Percentiles rank a stretch among this genome's conserved stretches.
phyloP scores from a whole-genome alignment of 30 jellyfish, hydroid and myxozoan species.

The Clytia hemisphaerica region DNA sequence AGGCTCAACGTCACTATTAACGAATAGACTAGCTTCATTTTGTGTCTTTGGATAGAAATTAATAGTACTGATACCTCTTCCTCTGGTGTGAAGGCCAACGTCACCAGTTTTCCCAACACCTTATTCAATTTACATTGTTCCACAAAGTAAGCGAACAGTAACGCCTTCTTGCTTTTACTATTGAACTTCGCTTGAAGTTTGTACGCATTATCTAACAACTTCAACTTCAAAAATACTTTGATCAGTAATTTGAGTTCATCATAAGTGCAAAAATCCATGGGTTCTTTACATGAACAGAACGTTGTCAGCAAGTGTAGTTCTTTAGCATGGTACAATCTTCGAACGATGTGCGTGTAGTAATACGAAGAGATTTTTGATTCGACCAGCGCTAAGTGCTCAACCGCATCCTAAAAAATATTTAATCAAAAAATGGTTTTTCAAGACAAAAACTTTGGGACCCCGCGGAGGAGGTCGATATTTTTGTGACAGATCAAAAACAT shows the following conservation, averaged over 20 bases:
- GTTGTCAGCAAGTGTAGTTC: slow-evolving; percentile 7
- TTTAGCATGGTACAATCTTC: not conserved
- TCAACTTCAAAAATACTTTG: slow-evolving; percentile 1
- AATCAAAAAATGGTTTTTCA: too few relatives aligned
- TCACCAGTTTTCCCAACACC: slow-evolving; percentile 11
- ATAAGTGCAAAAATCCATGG: not conserved
- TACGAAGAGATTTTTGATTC: slow-evolving; percentile 1
- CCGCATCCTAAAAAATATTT: slow-evolving; percentile 21
- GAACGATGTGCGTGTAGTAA: slow-evolving; percentile 3
- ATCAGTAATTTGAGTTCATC: slow-evolving; percentile 5
- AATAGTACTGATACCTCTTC: slow-evolving; percentile 16
- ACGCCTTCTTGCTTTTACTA: not conserved
- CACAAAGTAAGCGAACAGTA: not conserved
- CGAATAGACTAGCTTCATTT: too few relatives aligned
- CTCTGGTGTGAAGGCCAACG: slow-evolving; percentile 3
- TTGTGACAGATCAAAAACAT: too few relatives aligned
- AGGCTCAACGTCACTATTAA: too few relatives aligned
- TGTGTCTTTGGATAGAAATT: too few relatives aligned
- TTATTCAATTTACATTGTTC: slow-evolving; percentile 4
- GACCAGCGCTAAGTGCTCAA: slow-evolving; percentile 8
- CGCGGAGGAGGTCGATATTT: too few relatives aligned
- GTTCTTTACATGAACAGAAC: slow-evolving; percentile 23
- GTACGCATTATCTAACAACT: slow-evolving; percentile 21
- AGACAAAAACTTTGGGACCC: too few relatives aligned
- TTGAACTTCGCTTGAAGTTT: not conserved